Evolutionary conservation across 2,113 vertebrate species (phyloP).

Genomic region (Rhinolophus sinicus): DNA sequence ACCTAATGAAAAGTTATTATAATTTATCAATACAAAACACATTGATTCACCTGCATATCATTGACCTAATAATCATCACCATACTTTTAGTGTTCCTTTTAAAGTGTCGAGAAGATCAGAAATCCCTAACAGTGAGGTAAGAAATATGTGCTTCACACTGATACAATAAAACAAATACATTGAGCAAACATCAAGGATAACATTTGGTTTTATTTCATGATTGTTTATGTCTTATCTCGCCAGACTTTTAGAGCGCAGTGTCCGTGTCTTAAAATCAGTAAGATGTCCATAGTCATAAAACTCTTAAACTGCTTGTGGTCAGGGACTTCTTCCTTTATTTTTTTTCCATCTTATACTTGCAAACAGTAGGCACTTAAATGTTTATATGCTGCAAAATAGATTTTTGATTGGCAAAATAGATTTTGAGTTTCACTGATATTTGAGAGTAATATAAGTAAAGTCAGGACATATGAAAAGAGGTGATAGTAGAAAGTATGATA

Average conservation of each 20-base stretch:
- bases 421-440: not conserved
- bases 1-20: not conserved
- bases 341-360: not conserved
- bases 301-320: not conserved
- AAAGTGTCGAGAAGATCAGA: not conserved
- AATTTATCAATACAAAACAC: not conserved
- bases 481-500: not conserved
- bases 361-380: not conserved
- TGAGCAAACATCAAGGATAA: not conserved
- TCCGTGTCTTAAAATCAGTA: not conserved
- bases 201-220: not conserved
- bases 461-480: not conserved
- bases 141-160: not conserved
- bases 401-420: not conserved
- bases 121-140: not conserved
- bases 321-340: not conserved
- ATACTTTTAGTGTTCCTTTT: not conserved
- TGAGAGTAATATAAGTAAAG: not conserved
- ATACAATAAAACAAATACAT: not conserved
- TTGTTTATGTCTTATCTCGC: not conserved
- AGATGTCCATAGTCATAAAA: not conserved
- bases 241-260: not conserved
- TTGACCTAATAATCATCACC: not conserved
- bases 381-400: not conserved
- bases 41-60: not conserved